These are phyloP conservation scores for Drosophila littoralis DNA, from an alignment of 1,140 invertebrate genomes.

Conservation along the genomic window DNA sequence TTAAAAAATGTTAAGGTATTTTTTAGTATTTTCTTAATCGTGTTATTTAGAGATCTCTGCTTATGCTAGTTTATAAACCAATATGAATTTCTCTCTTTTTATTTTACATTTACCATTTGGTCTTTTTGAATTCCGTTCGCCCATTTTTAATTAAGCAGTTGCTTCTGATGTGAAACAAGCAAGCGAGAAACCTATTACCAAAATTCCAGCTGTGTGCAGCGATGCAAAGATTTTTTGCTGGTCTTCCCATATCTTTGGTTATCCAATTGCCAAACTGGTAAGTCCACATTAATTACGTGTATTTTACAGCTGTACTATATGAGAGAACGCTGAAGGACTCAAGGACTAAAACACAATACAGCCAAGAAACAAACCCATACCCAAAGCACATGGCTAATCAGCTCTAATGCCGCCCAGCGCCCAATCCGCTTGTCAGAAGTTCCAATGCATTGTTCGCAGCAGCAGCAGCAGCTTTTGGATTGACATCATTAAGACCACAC, in stretches of 20 bases:
- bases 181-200: neutral
- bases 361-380: conserved; percentile 32
- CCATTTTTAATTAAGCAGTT: neutral
- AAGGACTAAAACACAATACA: conserved; percentile 13
- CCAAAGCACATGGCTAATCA: conserved; percentile 62
- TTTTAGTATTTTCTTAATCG: no score
- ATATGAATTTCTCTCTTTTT: no score
- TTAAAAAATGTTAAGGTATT: no score
- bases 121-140: neutral
- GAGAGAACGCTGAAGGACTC: conserved; percentile 26
- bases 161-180: neutral
- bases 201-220: conserved; percentile 19
- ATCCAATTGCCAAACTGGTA: conserved; percentile 45
- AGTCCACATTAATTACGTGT: conserved; percentile 70
- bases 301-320: conserved; percentile 42
- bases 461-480: conserved; percentile 44
- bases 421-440: conserved; percentile 30
- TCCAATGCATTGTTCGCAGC: conserved; percentile 55
- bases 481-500: conserved; percentile 76
- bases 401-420: conserved; percentile 46
- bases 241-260: conserved; percentile 45
- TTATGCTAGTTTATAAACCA: no score
- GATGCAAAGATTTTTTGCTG: conserved; percentile 5
- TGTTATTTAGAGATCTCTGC: no score
- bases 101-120: no score